Base-by-base conservation (phyloP, 37 sponge, comb jelly and placozoan genomes). In the Spongilla lacustris region DNA sequence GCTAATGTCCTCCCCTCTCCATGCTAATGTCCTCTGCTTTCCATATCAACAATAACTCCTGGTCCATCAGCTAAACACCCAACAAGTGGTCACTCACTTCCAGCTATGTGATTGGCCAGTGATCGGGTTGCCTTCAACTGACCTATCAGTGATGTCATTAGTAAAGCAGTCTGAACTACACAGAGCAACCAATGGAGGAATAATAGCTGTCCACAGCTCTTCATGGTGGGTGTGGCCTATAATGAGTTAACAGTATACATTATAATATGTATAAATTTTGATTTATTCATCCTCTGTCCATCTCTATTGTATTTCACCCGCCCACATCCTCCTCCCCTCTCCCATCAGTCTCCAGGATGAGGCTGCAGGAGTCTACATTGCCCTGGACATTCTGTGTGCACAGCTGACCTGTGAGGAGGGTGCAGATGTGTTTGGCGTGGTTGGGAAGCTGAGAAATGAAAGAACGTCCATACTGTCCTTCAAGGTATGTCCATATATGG, bases 361-460 rank as follows among this genome's bases (percentile, higher is more conserved):
- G 38, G 72, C 36, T 13, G 38, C 41, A 4, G 82, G 82, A 4
- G 72, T 81, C 21, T 95, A 86, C 80, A 66, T 90, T 68, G 93
- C 88, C 6, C 67, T 93, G 69, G 74, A 89, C 69, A 81, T 90
- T 50, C 76, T 92, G 70, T 74, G 90, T 31, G 84, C 90, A 21
- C 78, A 90, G 41, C 79, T 90, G 69, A 90, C 92, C 69, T 77
- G 77, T 31, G 96, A 95, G 69, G 89, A 84, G 22, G 81, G 86
- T 32, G 90, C 88, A 5, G 93, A 95, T 67, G 91, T 95, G 41
- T 89, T 93, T 73, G 91, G 90, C 49, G 88, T 89, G 38, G 88
- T 90, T 19, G 46, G 85, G 72, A 80, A 66, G n/a, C 81, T 93
- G 22, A 78, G 96, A 29, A 41, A 68, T 30, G 89, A 89, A 68